These are phyloP conservation scores for Falco biarmicus DNA, from an alignment of 2,797 vertebrate species.

Conservation along the genomic window DNA sequence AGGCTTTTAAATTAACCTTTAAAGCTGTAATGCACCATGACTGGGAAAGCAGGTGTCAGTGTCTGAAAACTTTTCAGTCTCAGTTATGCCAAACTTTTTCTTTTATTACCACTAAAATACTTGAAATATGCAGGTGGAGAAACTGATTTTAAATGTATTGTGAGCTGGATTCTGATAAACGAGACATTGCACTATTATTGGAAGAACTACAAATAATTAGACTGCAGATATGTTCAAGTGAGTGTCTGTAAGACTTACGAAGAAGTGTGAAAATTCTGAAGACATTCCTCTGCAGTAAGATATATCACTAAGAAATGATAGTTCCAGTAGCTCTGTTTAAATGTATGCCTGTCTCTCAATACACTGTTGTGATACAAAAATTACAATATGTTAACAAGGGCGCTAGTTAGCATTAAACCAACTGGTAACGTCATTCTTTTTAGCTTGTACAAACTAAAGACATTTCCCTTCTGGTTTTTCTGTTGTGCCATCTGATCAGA, in stretches of 20 bases:
- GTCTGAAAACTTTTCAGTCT: neutral
- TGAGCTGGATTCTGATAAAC: neutral
- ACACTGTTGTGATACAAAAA: neutral
- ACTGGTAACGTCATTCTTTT: neutral
- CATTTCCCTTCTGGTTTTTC: neutral
- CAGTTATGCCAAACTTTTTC: neutral
- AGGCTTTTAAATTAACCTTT: constrained; percentile 7
- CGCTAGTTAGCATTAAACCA: neutral
- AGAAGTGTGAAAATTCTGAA: neutral
- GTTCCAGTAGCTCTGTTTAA: neutral
- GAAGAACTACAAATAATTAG: neutral
- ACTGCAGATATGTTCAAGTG: neutral
- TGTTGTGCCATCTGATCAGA: neutral
- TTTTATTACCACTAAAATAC: neutral
- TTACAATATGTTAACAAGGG: neutral
- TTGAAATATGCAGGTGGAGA: neutral
- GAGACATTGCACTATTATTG: neutral
- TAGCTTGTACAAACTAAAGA: neutral
- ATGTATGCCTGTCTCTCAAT: neutral
- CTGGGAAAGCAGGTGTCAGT: neutral
- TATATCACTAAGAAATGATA: neutral
- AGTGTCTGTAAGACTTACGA: neutral
- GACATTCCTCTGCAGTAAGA: neutral
- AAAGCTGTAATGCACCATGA: neutral
- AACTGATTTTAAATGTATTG: neutral